A percentile compares a stretch with the other conserved stretches of the same genome.
Evolutionary conservation across 2,888 invertebrate genomes (phyloP).

Genomic region (Aricia artaxerxes): DNA sequence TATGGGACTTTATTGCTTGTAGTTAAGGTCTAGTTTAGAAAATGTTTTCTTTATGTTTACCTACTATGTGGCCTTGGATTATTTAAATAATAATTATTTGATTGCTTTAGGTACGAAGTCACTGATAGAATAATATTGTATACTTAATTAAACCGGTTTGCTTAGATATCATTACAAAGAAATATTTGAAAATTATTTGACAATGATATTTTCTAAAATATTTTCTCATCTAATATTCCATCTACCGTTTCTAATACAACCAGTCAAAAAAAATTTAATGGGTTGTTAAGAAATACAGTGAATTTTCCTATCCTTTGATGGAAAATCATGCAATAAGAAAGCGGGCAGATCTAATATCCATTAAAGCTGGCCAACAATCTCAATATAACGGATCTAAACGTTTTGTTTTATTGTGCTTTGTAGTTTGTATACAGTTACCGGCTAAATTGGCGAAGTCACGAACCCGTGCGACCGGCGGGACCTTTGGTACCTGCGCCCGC

Average conservation of each 20-base stretch:
- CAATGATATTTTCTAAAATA: too few species aligned
- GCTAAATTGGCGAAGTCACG: slow-evolving; percentile 54
- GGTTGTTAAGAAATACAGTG: neutral
- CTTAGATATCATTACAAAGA: too few species aligned
- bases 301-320: neutral
- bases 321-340: neutral
- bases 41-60: neutral
- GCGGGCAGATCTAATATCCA: slow-evolving; percentile 35
- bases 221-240: too few species aligned
- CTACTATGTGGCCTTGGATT: slow-evolving; percentile 41
- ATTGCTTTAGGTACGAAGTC: neutral
- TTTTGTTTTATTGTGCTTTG: slow-evolving; percentile 40
- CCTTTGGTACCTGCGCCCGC: slow-evolving; percentile 43
- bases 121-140: neutral
- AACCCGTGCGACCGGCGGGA: slow-evolving; percentile 51
- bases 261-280: too few species aligned
- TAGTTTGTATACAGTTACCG: slow-evolving; percentile 44
- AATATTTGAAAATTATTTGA: too few species aligned
- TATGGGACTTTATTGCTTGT: slow-evolving; percentile 33
- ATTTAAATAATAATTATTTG: slow-evolving; percentile 27
- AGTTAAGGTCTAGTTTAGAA: slow-evolving; percentile 37
- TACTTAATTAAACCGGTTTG: too few species aligned
- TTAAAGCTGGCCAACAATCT: slow-evolving; percentile 38
- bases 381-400: slow-evolving; percentile 38
- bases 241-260: too few species aligned